Percentiles rank a stretch among this genome's conserved stretches.
Conservation (phyloP, 2,797 vertebrate genomes). For the Ceryle rudis region DNA sequence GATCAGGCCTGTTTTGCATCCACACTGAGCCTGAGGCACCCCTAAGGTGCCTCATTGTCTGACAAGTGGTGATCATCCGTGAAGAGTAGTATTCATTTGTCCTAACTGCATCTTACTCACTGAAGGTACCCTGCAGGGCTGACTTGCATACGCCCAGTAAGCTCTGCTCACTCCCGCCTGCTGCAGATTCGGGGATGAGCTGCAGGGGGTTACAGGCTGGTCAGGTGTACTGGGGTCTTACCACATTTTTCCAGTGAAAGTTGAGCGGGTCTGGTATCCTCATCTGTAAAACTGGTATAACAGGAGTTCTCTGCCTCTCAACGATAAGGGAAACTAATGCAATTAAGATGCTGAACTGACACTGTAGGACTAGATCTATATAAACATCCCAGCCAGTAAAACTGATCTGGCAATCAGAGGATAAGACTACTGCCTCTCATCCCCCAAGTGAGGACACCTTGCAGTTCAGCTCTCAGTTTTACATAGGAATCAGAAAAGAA, state of each 20-base stretch:
- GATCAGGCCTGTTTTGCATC: not conserved
- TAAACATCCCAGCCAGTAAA: not conserved
- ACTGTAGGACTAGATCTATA: not conserved
- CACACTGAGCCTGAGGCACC: not conserved
- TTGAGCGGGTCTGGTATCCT: not conserved
- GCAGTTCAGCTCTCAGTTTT: not conserved
- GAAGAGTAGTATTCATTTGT: not conserved
- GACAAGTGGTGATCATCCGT: not conserved
- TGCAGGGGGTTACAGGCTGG: accelerated
- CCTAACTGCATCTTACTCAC: not conserved
- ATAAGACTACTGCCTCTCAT: not conserved
- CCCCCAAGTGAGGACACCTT: not conserved
- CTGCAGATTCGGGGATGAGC: not conserved
- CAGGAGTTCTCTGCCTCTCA: not conserved
- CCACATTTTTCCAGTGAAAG: not conserved
- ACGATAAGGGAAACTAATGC: not conserved
- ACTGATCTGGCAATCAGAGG: not conserved
- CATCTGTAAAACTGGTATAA: not conserved
- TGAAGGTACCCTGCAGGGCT: not conserved
- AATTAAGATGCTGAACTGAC: not conserved
- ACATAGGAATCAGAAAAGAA: not conserved
- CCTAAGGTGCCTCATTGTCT: not conserved
- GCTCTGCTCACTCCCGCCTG: not conserved
- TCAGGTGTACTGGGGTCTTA: not conserved
- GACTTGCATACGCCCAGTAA: not conserved